Conservation (phyloP, 2,113 vertebrate species). For the Empidonax traillii region DNA sequence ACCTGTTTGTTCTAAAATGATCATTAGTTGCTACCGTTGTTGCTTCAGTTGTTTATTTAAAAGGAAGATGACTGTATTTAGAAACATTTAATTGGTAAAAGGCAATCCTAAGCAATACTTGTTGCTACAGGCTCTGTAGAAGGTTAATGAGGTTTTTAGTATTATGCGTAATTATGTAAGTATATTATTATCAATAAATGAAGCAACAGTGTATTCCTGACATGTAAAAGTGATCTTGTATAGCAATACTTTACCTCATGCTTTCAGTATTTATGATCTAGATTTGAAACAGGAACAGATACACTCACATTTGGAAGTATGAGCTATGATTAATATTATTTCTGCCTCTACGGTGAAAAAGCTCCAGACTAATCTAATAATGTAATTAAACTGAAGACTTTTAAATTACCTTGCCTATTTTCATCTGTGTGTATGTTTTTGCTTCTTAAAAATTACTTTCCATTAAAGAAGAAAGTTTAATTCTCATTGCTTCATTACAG, state of each 20-base stretch:
- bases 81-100: not conserved
- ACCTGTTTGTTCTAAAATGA: not conserved
- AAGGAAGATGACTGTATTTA: not conserved
- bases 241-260: not conserved
- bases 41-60: not conserved
- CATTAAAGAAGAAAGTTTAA: not conserved
- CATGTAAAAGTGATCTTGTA: not conserved
- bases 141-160: conserved; percentile 30
- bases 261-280: conserved; percentile 43
- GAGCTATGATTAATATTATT: conserved; percentile 21
- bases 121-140: not conserved
- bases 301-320: not conserved
- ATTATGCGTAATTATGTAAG: conserved; percentile 25
- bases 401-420: conserved; percentile 10
- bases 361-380: not conserved
- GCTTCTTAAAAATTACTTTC: not conserved
- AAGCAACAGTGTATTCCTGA: not conserved
- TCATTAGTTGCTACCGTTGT: not conserved
- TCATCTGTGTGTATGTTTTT: conserved; percentile 7
- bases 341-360: conserved; percentile 17
- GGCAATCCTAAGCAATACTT: not conserved
- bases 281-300: conserved; percentile 8
- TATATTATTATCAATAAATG: conserved; percentile 33
- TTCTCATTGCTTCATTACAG: conserved; percentile 9
- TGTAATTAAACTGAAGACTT: conserved; percentile 13